phyloP scores from a whole-genome alignment of 2,888 invertebrate species.

The Electrophaes corylata region DNA sequence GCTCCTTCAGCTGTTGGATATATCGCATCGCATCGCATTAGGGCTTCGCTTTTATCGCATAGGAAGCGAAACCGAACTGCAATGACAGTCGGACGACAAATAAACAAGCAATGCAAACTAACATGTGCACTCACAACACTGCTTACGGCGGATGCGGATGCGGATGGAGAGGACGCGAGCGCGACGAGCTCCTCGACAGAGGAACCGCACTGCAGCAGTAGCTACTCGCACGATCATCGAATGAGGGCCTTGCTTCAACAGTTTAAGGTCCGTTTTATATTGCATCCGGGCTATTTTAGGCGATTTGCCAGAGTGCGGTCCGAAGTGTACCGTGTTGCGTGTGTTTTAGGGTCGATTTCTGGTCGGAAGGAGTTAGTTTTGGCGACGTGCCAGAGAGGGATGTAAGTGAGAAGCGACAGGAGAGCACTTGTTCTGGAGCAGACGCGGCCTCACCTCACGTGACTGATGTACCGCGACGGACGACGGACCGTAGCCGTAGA shows the following conservation, averaged over 20 bases:
- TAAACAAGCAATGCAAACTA: constrained; percentile 27
- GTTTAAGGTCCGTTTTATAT: constrained; percentile 6
- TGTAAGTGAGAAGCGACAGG: constrained; percentile 11
- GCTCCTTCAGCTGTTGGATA: no score
- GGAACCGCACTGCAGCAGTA: constrained; percentile 26
- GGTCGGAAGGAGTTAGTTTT: not conserved
- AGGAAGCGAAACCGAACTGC: constrained; percentile 41
- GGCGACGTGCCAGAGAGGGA: constrained; percentile 8
- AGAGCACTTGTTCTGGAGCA: constrained; percentile 2
- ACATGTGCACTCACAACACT: not conserved
- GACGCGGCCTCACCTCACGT: not conserved
- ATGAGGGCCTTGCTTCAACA: not conserved
- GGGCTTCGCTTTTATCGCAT: constrained; percentile 25
- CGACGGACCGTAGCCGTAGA: not conserved
- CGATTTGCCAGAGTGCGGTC: not conserved
- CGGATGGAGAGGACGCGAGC: constrained; percentile 11
- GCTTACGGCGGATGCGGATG: not conserved
- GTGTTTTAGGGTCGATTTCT: not conserved
- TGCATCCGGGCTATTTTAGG: not conserved
- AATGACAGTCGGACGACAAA: constrained; percentile 35
- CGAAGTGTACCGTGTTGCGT: not conserved
- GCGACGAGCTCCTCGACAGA: not conserved
- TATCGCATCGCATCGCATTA: no score
- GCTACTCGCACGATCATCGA: not conserved
- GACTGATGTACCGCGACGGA: constrained; percentile 1